A percentile compares a stretch with the other conserved stretches of the same genome.
Evolutionary conservation across 2,113 vertebrate species (phyloP).

Genomic region (Hemiprocne comata): DNA sequence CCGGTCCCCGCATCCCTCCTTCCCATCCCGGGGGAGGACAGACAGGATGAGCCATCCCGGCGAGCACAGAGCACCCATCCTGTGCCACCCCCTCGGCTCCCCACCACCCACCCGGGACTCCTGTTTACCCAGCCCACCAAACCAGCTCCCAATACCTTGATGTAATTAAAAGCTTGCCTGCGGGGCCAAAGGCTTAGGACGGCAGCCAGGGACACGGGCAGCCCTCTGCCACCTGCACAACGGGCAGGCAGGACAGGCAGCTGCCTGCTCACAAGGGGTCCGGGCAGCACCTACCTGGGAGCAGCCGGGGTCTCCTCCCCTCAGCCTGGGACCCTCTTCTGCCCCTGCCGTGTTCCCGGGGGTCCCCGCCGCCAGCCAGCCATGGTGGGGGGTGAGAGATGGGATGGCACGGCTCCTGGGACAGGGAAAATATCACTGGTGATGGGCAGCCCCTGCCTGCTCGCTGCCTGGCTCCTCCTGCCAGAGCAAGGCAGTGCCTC

Average conservation of each 20-base stretch:
- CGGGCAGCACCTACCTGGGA: neutral
- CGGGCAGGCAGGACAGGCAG: neutral
- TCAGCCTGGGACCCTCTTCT: neutral
- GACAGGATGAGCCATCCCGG: neutral
- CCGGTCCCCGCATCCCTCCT: neutral
- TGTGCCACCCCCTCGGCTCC: neutral
- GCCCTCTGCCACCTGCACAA: neutral
- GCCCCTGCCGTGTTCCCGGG: neutral
- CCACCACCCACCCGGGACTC: neutral
- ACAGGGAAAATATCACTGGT: rapidly evolving
- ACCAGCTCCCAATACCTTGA: constrained; percentile 16
- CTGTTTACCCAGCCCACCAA: constrained; percentile 9
- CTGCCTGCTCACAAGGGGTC: too few species aligned
- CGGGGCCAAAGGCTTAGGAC: constrained; percentile 21
- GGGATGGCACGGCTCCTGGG: neutral
- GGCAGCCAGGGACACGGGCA: constrained; percentile 40
- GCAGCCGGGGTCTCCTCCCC: neutral
- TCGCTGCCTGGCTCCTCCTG: too few species aligned
- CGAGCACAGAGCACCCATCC: neutral
- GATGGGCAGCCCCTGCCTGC: neutral
- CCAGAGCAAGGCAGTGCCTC: neutral
- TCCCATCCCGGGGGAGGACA: neutral
- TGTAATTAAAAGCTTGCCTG: constrained; percentile 51
- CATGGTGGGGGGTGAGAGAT: neutral
- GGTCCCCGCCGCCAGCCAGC: neutral